Evolutionary conservation across 2,113 vertebrate species (phyloP).

Genomic region (Monopterus albus): DNA sequence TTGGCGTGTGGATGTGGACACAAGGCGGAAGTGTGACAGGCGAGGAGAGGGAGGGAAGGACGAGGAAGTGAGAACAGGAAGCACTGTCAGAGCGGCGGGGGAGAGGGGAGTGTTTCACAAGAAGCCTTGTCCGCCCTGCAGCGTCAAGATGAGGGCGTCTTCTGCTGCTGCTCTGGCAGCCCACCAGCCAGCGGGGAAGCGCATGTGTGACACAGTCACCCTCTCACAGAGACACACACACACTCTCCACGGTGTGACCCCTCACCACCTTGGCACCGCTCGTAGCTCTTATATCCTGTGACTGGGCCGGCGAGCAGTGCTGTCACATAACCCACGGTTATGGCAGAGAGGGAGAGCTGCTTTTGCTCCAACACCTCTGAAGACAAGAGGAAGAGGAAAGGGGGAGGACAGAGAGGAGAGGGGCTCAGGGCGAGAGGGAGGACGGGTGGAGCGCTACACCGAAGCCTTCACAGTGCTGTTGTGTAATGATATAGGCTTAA

Average conservation of each 20-base stretch:
- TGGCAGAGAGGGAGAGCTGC: conserved; percentile 41
- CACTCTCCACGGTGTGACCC: conserved; percentile 60
- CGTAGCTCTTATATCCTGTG: conserved; percentile 76
- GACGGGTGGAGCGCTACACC: conserved; percentile 50
- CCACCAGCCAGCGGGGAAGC: conserved; percentile 39
- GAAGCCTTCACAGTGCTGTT: conserved; percentile 10
- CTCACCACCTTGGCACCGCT: conserved; percentile 65
- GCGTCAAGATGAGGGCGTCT: conserved; percentile 85
- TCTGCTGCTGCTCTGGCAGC: conserved; percentile 52
- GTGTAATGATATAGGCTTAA: no score
- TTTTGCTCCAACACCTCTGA: conserved; percentile 33
- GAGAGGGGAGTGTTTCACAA: conserved; percentile 88
- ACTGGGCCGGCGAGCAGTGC: conserved; percentile 34
- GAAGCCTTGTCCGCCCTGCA: conserved; percentile 78
- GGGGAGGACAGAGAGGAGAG: conserved; percentile 51
- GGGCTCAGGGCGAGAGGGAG: conserved; percentile 55
- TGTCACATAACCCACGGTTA: conserved; percentile 53
- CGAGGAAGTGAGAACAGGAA: conserved; percentile 83
- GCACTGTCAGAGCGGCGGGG: conserved; percentile 72
- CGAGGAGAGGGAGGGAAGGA: conserved; percentile 29
- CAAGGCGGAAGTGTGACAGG: conserved; percentile 22
- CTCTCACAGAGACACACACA: conserved; percentile 49
- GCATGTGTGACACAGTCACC: conserved; percentile 55
- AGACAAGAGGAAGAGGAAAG: conserved; percentile 68
- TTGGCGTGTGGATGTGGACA: conserved; percentile 37